These are phyloP conservation scores for Anarrhichthys ocellatus DNA, from an alignment of 2,113 vertebrate genomes.

Conservation along the genomic window DNA sequence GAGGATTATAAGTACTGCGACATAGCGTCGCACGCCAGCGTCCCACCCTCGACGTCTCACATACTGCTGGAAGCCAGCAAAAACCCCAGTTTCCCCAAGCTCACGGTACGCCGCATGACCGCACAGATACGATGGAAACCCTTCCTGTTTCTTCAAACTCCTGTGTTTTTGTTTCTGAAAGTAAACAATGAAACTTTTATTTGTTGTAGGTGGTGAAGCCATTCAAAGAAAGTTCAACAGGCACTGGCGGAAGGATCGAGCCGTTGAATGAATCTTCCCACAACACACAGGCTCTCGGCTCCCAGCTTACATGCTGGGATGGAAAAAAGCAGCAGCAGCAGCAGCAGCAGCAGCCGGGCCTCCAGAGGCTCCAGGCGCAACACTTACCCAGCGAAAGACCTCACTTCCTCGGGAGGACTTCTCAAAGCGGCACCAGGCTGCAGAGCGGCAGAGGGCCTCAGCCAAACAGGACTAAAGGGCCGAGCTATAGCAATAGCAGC, in stretches of 20 bases:
- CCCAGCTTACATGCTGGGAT: slow-evolving; percentile 81
- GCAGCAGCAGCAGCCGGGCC: slow-evolving; percentile 72
- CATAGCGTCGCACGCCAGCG: slow-evolving; percentile 68
- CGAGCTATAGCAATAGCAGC: slow-evolving; percentile 71
- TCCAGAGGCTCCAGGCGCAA: slow-evolving; percentile 65
- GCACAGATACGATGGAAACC: not conserved
- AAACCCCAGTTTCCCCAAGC: slow-evolving; percentile 87
- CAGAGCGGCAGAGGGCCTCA: slow-evolving; percentile 76
- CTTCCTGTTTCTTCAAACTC: not conserved
- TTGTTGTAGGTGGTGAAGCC: slow-evolving; percentile 87
- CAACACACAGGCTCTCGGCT: slow-evolving; percentile 73
- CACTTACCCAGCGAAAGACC: slow-evolving; percentile 76
- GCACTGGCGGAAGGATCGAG: slow-evolving; percentile 65
- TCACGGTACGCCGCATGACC: slow-evolving; percentile 80
- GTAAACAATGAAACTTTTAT: slow-evolving; percentile 14
- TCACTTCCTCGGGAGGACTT: slow-evolving; percentile 78
- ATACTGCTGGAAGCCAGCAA: slow-evolving; percentile 89
- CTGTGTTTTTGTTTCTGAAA: slow-evolving; percentile 9
- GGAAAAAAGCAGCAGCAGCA: slow-evolving; percentile 74
- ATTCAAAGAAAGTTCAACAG: slow-evolving; percentile 81
- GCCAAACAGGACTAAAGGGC: slow-evolving; percentile 86
- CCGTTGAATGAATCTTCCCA: slow-evolving; percentile 75
- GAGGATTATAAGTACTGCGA: slow-evolving; percentile 82
- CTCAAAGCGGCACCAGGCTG: slow-evolving; percentile 77
- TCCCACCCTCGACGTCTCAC: slow-evolving; percentile 75